Base-by-base conservation (phyloP, 2,888 invertebrate species). In the Criorhina ranunculi region DNA sequence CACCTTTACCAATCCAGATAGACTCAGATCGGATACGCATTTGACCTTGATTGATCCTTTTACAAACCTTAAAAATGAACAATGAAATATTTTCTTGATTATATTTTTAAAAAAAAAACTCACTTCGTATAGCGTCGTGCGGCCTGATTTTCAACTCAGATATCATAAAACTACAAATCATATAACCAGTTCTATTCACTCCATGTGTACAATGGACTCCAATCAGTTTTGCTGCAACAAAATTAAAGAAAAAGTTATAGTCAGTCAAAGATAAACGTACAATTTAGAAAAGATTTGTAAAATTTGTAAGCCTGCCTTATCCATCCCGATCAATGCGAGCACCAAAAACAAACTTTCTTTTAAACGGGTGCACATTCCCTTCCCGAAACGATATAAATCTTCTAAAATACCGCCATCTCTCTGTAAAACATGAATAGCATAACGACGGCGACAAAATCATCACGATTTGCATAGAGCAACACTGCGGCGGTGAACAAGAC, bases 141-240 rank as follows among this genome's bases (percentile, higher is more conserved):
- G 94, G 93, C 2, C 92, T 88, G 86, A 94, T 92, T 24, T 93
- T 92, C 89, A 95, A 90, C 72, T 93, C 93, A 81, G 94, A 93
- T 70, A 95, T 93, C 93, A 96, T 94, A 90, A 94, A 96, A 88
- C 94, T 93, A 90, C 96, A 96, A 87, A 96, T 95, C 90, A 96
- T 93, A 90, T 95, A 96, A 4, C 96, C 96, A 7, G 96, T 96
- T 86, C 96, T 94, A 91, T 96, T 96, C 83, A 96, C 92, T 4
- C 96, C 96, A 89, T 96, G 96, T 0, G 96, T 96, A 90, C 96
- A 96, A 90, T 96, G 96, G 75, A 96, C 95, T 60, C 96, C 96
- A 87, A 96, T 93, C 83, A 96, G 89, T 87, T 93, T 93, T 89
- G 94, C 96, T 96, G 93, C 17, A 93, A n/a, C n/a, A 93, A 89